Evolutionary conservation across 2,888 invertebrate species (phyloP).

Genomic region (Nasonovia ribisnigri): DNA sequence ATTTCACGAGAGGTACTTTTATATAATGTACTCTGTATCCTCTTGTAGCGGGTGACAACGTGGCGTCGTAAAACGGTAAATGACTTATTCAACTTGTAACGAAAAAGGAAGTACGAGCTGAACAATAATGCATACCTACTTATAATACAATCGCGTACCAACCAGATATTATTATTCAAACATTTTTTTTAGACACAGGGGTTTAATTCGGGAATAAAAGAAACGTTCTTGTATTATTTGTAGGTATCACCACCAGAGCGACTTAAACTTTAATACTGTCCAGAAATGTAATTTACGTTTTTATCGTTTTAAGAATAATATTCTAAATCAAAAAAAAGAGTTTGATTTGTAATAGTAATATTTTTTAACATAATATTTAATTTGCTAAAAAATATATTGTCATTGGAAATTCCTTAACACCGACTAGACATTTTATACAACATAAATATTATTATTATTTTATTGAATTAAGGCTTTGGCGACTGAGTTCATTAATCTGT

Average conservation of each 20-base stretch:
- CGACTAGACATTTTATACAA: neutral
- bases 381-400: neutral
- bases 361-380: neutral
- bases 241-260: neutral
- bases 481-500: no score
- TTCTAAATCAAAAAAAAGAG: neutral
- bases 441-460: neutral
- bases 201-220: neutral
- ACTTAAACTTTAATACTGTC: neutral
- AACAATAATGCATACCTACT: neutral
- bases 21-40: neutral
- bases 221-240: neutral
- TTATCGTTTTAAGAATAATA: neutral
- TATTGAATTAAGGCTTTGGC: no score
- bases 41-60: neutral
- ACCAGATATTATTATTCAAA: neutral
- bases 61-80: neutral
- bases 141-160: neutral
- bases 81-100: slow-evolving; percentile 28
- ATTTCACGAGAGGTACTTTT: neutral
- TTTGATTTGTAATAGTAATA: neutral
- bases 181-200: neutral
- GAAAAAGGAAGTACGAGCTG: neutral
- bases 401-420: neutral
- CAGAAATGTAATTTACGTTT: neutral